These are phyloP conservation scores for Trematocara caparti DNA, from an alignment of 2,797 vertebrate genomes.

Conservation along the genomic window DNA sequence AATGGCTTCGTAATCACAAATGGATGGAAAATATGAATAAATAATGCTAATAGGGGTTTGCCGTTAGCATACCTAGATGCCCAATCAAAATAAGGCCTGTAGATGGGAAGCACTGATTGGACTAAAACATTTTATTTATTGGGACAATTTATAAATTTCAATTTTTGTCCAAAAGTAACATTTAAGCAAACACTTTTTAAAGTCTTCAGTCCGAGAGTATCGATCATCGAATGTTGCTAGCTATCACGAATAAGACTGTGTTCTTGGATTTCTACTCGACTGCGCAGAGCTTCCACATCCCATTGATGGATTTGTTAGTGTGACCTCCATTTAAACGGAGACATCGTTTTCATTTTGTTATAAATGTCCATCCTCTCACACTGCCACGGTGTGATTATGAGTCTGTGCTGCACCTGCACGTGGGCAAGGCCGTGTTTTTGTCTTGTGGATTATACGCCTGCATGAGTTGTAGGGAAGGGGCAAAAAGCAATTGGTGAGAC, in stretches of 20 bases:
- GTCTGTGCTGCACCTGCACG: not conserved
- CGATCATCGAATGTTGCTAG: not conserved
- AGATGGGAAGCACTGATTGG: not conserved
- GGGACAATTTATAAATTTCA: not conserved
- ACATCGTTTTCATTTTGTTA: constrained; percentile 33
- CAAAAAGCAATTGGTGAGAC: constrained; percentile 53
- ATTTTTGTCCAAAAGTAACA: not conserved
- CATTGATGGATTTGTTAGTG: constrained; percentile 26
- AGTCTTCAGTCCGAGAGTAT: not conserved
- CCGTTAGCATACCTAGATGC: not conserved
- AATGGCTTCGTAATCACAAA: not conserved
- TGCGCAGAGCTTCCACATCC: not conserved
- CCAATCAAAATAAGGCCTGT: not conserved
- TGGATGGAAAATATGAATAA: not conserved
- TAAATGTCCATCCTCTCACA: constrained; percentile 41
- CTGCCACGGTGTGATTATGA: not conserved
- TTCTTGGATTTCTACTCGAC: not conserved
- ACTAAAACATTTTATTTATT: not conserved
- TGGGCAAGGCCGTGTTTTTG: not conserved
- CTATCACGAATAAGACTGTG: not conserved
- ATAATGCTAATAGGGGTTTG: not conserved
- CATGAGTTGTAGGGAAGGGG: constrained; percentile 19
- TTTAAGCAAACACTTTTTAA: not conserved
- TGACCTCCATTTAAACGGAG: constrained; percentile 36
- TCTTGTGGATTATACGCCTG: constrained; percentile 11